Evolutionary conservation across 2,888 invertebrate genomes (phyloP).

Genomic region (Amorpha juglandis): DNA sequence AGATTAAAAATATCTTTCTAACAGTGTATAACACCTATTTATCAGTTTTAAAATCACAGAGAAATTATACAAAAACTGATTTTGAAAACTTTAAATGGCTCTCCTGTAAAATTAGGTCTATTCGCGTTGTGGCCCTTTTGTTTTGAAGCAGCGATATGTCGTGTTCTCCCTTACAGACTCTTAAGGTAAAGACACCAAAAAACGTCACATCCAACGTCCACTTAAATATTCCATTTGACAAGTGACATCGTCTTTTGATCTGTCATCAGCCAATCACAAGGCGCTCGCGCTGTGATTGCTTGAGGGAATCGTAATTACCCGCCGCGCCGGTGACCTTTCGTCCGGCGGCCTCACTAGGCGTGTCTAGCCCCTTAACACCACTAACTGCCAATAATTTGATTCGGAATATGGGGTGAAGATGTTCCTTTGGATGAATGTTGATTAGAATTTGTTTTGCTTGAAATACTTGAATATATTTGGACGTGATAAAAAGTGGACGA

Average conservation of each 20-base stretch:
- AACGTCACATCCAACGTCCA: constrained; percentile 58
- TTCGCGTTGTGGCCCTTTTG: no score
- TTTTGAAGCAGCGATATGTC: no score
- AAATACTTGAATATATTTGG: neutral
- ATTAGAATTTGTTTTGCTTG: constrained; percentile 15
- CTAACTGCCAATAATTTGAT: constrained; percentile 71
- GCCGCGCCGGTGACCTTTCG: constrained; percentile 73
- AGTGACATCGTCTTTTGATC: constrained; percentile 75
- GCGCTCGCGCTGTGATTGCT: constrained; percentile 72
- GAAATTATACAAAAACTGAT: no score
- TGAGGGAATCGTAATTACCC: constrained; percentile 80
- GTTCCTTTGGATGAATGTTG: constrained; percentile 13
- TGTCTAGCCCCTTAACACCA: constrained; percentile 65
- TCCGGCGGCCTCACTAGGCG: constrained; percentile 54
- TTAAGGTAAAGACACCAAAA: constrained; percentile 6
- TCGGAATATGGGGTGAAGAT: constrained; percentile 36
- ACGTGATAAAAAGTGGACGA: no score
- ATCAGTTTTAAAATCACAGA: no score
- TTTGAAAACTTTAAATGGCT: no score
- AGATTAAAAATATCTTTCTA: no score
- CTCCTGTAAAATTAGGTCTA: no score
- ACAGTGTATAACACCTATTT: no score
- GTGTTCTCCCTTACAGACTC: neutral
- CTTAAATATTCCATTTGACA: constrained; percentile 79
- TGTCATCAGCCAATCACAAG: constrained; percentile 75